Conservation (phyloP, 1,140 invertebrate genomes). For the Pseudomyrmex dendroicus region DNA sequence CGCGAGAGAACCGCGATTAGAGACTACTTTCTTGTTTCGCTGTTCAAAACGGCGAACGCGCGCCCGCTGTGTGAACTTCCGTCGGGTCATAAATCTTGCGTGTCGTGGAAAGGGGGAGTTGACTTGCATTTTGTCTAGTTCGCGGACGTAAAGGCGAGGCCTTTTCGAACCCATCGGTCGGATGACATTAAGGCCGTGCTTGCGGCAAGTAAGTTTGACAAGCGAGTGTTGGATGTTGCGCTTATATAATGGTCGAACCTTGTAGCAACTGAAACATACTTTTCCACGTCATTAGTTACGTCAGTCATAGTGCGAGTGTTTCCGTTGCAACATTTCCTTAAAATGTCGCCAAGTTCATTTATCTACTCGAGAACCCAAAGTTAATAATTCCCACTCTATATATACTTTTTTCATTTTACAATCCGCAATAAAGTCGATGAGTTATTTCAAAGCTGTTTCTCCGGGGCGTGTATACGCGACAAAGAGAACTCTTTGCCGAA, state of each 20-base stretch:
- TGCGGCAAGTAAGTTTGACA: conserved; percentile 34
- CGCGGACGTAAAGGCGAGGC: conserved; percentile 1
- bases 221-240: conserved; percentile 14
- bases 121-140: conserved; percentile 55
- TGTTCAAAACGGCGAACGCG: not conserved
- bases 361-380: not conserved
- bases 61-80: conserved; percentile 23
- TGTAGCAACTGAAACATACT: conserved; percentile 27
- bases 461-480: not conserved
- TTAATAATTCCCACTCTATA: not conserved
- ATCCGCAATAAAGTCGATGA: conserved; percentile 9
- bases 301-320: not conserved
- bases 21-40: conserved; percentile 28
- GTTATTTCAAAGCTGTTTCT: conserved; percentile 25
- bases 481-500: conserved; percentile 39
- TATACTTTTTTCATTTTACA: conserved; percentile 1
- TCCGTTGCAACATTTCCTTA: not conserved
- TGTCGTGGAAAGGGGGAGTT: not conserved
- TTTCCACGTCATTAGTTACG: conserved; percentile 29
- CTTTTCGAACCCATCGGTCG: conserved; percentile 36
- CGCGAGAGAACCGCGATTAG: conserved; percentile 3
- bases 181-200: conserved; percentile 29
- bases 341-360: not conserved
- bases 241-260: conserved; percentile 23
- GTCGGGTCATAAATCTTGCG: conserved; percentile 43